Conservation (phyloP, 1,140 invertebrate species). For the Pogonognathellus flavescens region DNA sequence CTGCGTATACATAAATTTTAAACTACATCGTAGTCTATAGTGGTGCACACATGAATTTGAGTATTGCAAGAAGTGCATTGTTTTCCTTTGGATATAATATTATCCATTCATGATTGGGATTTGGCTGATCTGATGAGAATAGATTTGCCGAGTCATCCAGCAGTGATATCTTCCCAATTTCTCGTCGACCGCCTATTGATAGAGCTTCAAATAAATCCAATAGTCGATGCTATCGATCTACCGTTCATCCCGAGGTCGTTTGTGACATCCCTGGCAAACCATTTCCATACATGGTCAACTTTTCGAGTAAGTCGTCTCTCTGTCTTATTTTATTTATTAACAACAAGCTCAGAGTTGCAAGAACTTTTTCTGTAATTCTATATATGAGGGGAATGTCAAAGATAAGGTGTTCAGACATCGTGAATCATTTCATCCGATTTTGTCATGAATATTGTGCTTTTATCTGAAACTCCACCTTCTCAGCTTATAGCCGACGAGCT, state of each 20-base stretch:
- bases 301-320: conserved; percentile 61
- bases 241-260: conserved; percentile 73
- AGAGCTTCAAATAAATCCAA: conserved; percentile 35
- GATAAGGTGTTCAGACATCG: no score
- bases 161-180: conserved; percentile 58
- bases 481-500: conserved; percentile 3
- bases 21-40: no score
- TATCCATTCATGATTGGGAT: conserved; percentile 15
- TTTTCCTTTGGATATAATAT: background rate
- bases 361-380: background rate
- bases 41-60: no score
- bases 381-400: no score
- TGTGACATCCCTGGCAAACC: conserved; percentile 71
- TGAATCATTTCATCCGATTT: no score
- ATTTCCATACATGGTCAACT: conserved; percentile 64
- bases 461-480: conserved; percentile 7
- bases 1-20: no score
- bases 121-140: conserved; percentile 36
- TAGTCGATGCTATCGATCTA: conserved; percentile 68
- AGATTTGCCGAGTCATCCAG: conserved; percentile 58
- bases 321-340: background rate
- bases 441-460: conserved; percentile 6
- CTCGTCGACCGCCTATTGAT: conserved; percentile 50
- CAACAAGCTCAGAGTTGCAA: no score
- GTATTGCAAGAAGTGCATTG: background rate